A percentile compares a stretch with the other conserved stretches of the same genome.
Evolutionary conservation across 2,888 invertebrate genomes (phyloP).

Genomic region (Pyrrhosoma nymphula): DNA sequence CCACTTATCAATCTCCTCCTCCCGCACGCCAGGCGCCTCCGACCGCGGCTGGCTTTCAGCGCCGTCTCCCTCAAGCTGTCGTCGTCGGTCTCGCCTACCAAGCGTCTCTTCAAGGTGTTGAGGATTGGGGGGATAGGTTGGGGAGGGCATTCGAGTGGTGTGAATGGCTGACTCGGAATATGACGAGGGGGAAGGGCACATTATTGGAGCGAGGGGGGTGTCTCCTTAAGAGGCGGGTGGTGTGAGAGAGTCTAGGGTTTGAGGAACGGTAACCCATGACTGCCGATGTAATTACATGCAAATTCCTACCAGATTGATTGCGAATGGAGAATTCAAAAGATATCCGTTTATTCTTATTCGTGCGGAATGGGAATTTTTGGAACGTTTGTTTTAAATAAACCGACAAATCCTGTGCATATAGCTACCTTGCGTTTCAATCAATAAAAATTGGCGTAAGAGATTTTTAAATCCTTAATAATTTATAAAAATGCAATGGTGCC

Average conservation of each 20-base stretch:
- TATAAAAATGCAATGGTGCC: no score
- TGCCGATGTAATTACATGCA: no score
- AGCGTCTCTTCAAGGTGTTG: not conserved
- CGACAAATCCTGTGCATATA: no score
- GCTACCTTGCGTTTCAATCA: no score
- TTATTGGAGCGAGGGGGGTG: not conserved
- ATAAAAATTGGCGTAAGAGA: no score
- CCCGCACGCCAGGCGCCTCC: not conserved
- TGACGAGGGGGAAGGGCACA: no score
- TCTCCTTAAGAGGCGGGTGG: not conserved
- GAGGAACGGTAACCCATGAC: not conserved
- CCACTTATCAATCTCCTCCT: not conserved
- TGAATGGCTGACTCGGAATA: not conserved
- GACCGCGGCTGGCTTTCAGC: slow-evolving; percentile 12
- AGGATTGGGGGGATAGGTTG: not conserved
- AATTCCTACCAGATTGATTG: no score
- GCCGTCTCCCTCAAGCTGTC: slow-evolving; percentile 37
- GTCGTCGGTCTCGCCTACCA: not conserved
- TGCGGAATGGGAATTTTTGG: no score
- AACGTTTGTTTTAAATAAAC: no score
- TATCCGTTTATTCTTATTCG: no score
- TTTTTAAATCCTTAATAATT: no score
- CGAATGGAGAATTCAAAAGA: no score
- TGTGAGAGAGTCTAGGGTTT: not conserved
- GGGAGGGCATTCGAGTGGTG: not conserved